Evolutionary conservation across 1,140 invertebrate species (phyloP).

Genomic region (Papilio polyxenes): DNA sequence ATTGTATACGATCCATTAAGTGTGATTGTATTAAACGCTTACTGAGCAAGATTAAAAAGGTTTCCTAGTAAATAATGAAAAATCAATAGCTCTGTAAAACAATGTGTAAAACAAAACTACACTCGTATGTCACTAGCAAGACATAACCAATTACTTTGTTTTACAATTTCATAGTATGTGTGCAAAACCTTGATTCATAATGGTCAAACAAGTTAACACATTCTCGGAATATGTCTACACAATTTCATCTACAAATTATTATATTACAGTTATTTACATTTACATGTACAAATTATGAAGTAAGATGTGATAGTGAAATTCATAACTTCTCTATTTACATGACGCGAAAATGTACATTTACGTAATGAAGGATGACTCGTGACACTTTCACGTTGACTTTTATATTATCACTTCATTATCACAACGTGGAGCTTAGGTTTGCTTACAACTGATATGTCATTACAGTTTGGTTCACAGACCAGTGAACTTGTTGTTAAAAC

Average conservation of each 20-base stretch:
- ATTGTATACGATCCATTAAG: not conserved
- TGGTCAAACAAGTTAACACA: not conserved
- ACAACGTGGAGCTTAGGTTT: conserved; percentile 36
- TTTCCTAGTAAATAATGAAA: not conserved
- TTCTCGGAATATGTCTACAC: not conserved
- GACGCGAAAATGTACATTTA: conserved; percentile 41
- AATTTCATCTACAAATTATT: not conserved
- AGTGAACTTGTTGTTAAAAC: conserved; percentile 28
- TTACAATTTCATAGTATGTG: too few relatives aligned
- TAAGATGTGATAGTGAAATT: conserved; percentile 38
- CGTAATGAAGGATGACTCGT: conserved; percentile 35
- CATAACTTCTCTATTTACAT: conserved; percentile 44
- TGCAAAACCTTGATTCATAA: too few relatives aligned
- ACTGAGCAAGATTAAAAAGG: not conserved
- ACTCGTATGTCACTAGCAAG: too few relatives aligned
- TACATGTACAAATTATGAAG: not conserved
- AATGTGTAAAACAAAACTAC: too few relatives aligned
- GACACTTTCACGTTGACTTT: conserved; percentile 47
- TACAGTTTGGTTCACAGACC: conserved; percentile 32
- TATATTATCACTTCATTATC: conserved; percentile 53
- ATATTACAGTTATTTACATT: not conserved
- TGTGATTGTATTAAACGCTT: not conserved
- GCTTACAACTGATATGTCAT: conserved; percentile 38
- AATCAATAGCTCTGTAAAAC: too few relatives aligned
- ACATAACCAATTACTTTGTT: too few relatives aligned